phyloP scores from a whole-genome alignment of 2,797 vertebrate species.

The Esox masquinongy region DNA sequence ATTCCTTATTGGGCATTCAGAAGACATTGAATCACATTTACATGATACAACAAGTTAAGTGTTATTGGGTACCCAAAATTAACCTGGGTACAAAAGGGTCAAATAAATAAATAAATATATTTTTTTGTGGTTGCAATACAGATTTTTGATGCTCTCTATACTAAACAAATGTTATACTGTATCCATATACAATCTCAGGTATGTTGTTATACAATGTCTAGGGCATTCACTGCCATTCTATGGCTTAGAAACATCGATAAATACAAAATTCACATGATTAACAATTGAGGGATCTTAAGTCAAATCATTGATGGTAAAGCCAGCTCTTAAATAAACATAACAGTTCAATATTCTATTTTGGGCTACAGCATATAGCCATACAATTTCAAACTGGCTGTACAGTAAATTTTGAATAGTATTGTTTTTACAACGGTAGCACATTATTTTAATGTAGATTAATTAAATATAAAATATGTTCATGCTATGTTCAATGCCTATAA shows the following conservation, averaged over 20 bases:
- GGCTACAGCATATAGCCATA: constrained; percentile 18
- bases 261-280: constrained; percentile 11
- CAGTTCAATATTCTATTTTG: neutral
- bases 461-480: constrained; percentile 51
- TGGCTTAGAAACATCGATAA: constrained; percentile 7
- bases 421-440: constrained; percentile 55
- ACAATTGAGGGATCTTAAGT: neutral
- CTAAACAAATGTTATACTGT: neutral
- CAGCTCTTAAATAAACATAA: constrained; percentile 45
- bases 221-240: neutral
- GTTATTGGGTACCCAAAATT: neutral
- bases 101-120: constrained; percentile 4
- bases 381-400: constrained; percentile 41
- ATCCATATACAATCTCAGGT: constrained; percentile 1
- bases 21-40: neutral
- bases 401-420: constrained; percentile 48
- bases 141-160: neutral
- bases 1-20: neutral
- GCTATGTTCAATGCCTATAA: constrained; percentile 27
- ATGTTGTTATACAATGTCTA: neutral
- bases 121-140: constrained; percentile 7
- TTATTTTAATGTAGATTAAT: constrained; percentile 34
- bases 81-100: neutral
- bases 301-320: constrained; percentile 29
- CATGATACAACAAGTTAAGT: neutral